Evolutionary conservation across 2,113 vertebrate genomes (phyloP).

Genomic region (Muntiacus muntjak): DNA sequence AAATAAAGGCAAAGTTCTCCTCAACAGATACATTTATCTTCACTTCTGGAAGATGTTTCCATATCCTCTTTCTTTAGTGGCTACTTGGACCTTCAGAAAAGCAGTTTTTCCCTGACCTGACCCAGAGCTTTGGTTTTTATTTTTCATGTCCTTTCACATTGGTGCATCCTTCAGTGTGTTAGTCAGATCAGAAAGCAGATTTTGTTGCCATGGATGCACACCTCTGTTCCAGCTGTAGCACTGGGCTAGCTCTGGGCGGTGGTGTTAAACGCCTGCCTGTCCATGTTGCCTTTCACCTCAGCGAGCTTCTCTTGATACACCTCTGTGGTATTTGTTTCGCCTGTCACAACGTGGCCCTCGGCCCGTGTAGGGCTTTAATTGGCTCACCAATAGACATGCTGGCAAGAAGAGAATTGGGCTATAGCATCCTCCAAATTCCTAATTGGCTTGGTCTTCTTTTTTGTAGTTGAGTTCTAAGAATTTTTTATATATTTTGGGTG

Average conservation of each 20-base stretch:
- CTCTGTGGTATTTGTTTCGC: neutral
- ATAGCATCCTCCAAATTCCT: neutral
- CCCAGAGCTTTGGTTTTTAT: slow-evolving; percentile 95
- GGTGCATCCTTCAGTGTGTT: slow-evolving; percentile 96
- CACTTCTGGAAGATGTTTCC: slow-evolving; percentile 97
- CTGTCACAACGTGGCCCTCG: neutral
- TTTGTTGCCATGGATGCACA: slow-evolving; percentile 96
- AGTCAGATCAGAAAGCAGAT: slow-evolving; percentile 93
- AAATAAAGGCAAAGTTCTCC: neutral
- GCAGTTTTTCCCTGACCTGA: slow-evolving; percentile 94
- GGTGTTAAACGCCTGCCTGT: slow-evolving; percentile 90
- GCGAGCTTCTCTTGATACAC: neutral
- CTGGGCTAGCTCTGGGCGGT: slow-evolving; percentile 90
- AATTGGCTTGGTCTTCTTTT: neutral
- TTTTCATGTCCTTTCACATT: slow-evolving; percentile 97
- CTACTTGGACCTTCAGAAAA: slow-evolving; percentile 93
- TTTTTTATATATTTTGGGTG: neutral
- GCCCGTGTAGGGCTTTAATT: neutral
- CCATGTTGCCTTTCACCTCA: neutral
- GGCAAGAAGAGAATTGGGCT: neutral
- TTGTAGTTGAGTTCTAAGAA: neutral
- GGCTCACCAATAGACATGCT: neutral
- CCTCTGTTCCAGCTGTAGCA: slow-evolving; percentile 93
- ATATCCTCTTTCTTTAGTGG: slow-evolving; percentile 89
- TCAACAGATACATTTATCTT: slow-evolving; percentile 79